These are phyloP conservation scores for Peromyscus maniculatus DNA, from an alignment of 2,113 vertebrate species.

Conservation along the genomic window DNA sequence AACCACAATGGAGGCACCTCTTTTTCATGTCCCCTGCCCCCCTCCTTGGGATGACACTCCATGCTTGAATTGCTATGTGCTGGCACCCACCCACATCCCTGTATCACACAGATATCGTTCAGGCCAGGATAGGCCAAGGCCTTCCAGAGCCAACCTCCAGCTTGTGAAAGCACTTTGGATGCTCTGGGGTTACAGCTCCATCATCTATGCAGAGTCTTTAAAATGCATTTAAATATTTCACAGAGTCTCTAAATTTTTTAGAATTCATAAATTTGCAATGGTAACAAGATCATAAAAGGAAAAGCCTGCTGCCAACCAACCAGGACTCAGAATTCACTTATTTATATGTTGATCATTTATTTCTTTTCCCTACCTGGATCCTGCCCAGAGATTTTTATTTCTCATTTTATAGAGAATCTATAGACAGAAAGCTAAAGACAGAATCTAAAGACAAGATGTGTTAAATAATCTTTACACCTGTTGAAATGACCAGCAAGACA, in stretches of 20 bases:
- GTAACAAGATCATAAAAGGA: slow-evolving; percentile 82
- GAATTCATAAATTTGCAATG: slow-evolving; percentile 85
- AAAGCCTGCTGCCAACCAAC: slow-evolving; percentile 62
- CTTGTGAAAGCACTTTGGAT: not conserved
- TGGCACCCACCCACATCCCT: not conserved
- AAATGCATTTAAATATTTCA: slow-evolving; percentile 85
- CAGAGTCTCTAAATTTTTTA: slow-evolving; percentile 83
- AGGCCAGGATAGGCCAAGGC: not conserved
- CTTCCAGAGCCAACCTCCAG: not conserved
- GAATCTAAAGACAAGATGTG: slow-evolving; percentile 2
- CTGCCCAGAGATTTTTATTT: slow-evolving; percentile 75
- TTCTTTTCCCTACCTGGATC: slow-evolving; percentile 70
- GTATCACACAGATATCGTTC: not conserved
- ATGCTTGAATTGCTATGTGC: slow-evolving; percentile 46
- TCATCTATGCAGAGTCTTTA: slow-evolving; percentile 73
- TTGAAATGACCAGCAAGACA: slow-evolving; percentile 59
- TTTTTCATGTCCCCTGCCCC: accelerated
- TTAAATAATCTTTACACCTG: slow-evolving; percentile 77
- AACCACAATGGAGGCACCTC: accelerated
- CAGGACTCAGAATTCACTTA: slow-evolving; percentile 60
- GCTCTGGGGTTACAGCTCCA: not conserved
- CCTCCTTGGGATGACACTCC: not conserved
- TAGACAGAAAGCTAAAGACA: slow-evolving; percentile 66
- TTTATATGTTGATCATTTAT: slow-evolving; percentile 80
- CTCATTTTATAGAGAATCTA: slow-evolving; percentile 72